A percentile compares a stretch with the other conserved stretches of the same genome.
Conservation (phyloP, 1,140 invertebrate species). For the Lasioglossum baleicum region DNA sequence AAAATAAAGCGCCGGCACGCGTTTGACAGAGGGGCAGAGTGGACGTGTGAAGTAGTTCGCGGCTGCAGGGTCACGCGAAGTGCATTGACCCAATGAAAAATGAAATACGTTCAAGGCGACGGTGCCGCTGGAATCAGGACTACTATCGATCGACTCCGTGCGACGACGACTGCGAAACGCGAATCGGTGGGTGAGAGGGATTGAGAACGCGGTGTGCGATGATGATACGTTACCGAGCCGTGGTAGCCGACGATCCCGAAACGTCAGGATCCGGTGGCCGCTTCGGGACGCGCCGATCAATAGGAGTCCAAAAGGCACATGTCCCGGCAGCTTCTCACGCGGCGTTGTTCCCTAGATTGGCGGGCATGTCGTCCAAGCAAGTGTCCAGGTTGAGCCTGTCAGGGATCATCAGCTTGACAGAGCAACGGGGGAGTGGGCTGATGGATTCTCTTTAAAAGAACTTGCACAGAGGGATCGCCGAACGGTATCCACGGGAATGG, state of each 20-base stretch:
- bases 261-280: constrained; percentile 64
- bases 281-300: constrained; percentile 68
- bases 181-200: too few relatives aligned
- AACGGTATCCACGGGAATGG: background rate
- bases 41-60: too few relatives aligned
- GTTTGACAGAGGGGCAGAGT: background rate
- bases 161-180: too few relatives aligned
- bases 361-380: constrained; percentile 10
- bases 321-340: constrained; percentile 54
- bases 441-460: too few relatives aligned
- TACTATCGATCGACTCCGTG: too few relatives aligned
- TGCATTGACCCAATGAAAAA: background rate
- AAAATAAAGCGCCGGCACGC: too few relatives aligned
- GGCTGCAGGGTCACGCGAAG: background rate
- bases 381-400: background rate
- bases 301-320: constrained; percentile 69
- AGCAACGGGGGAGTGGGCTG: too few relatives aligned
- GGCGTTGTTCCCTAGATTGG: constrained; percentile 20
- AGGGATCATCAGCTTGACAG: too few relatives aligned
- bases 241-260: constrained; percentile 44
- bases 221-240: constrained; percentile 48
- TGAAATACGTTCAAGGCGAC: background rate
- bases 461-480: too few relatives aligned
- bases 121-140: too few relatives aligned
- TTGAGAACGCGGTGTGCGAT: background rate